Evolutionary conservation across 30 jellyfish, hydroid and myxozoan species (phyloP).

Genomic region (Hydra vulgaris): DNA sequence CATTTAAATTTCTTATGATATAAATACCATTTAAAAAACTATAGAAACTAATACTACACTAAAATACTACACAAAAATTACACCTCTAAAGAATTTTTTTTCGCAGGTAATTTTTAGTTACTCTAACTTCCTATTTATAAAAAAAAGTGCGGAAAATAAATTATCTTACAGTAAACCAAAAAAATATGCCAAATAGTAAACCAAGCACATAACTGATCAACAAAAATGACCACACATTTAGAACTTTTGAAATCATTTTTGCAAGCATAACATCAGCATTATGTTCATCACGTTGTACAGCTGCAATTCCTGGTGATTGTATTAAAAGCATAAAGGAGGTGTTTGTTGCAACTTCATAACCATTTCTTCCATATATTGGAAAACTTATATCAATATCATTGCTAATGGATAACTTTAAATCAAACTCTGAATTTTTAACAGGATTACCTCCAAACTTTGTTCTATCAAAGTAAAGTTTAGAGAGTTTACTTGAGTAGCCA

Average conservation of each 20-base stretch:
- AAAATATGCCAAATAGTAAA: neutral
- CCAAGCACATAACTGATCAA: constrained; percentile 10
- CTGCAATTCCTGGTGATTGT: constrained; percentile 28
- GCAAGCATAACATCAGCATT: neutral
- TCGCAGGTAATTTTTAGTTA: too few species aligned
- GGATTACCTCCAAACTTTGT: constrained; percentile 21
- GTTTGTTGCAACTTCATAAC: constrained; percentile 7
- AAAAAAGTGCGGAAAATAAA: too few species aligned
- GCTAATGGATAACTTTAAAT: constrained; percentile 5
- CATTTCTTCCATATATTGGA: constrained; percentile 28
- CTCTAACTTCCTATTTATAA: too few species aligned
- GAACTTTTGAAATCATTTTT: neutral
- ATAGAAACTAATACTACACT: too few species aligned
- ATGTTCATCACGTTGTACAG: constrained; percentile 14
- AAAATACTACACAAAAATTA: too few species aligned
- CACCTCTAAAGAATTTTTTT: too few species aligned
- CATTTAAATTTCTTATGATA: too few species aligned
- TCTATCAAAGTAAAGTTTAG: constrained; percentile 13
- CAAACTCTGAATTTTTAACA: constrained; percentile 17
- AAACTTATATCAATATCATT: constrained; percentile 18
- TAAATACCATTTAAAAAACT: too few species aligned
- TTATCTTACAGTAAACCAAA: constrained; percentile 32
- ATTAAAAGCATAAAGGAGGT: constrained; percentile 9
- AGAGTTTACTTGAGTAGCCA: neutral
- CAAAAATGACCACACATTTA: constrained; percentile 26